Base-by-base conservation (phyloP, 2,113 vertebrate species). In the Pygoscelis antarcticus region DNA sequence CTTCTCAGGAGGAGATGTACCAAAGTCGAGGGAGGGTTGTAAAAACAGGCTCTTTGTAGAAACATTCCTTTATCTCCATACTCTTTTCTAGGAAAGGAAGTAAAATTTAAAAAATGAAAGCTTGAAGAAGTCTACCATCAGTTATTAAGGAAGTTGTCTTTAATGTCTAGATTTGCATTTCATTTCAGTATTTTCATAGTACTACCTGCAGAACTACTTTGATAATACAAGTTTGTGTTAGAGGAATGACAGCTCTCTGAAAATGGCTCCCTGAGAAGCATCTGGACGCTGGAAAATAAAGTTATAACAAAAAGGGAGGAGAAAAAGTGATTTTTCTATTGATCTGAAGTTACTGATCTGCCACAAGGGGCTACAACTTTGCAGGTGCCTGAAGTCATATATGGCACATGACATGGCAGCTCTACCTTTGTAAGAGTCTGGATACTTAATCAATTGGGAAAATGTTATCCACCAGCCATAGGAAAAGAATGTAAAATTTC, bases 81-180 rank as follows among this genome's bases (percentile, higher is more conserved):
- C 42, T 46, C 7, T 80, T 83, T 77, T n/a, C 19, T 23, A 70
- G 47, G 8, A 64, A 78, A 93, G 78, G 6, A 62, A 94, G 22
- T 34, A 36, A 5, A 77, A 44, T 89, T 75, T n/a, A 10, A 61
- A 91, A 90, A 66, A 75, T 2, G n/a, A 89, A 93, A 96, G 20
- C 21, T 60, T 46, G 18, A 89, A 78, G 55, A 95, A 89, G 11
- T 64, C 60, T 90, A 44, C 22, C 30, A 44, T 36, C 19, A 46
- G 5, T 64, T 80, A 83, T 55, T 77, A 87, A 27, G 19, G 16
- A 25, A 66, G 22, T 20, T 49, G 16, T 52, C 29, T 89, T 92
- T 90, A 61, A 76, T 89, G 40, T 72, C 47, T 79, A 64, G 27
- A 94, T 84, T 92, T 92, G 57, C 87, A 94, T 95, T 87, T 92